These are phyloP conservation scores for Drosophila putrida DNA, from an alignment of 2,888 invertebrate species.

Conservation along the genomic window DNA sequence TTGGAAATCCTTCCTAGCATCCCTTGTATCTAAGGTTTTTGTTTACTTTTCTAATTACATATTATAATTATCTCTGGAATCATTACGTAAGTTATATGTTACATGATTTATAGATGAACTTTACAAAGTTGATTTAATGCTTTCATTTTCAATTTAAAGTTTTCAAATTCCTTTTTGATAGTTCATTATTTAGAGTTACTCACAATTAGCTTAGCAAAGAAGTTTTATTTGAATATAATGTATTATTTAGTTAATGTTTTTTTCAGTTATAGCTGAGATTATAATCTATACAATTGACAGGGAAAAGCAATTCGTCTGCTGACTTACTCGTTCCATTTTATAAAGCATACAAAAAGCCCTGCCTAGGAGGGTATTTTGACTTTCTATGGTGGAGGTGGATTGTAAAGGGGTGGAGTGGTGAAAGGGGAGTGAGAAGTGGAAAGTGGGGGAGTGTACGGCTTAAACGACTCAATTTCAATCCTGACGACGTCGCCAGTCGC, in stretches of 20 bases:
- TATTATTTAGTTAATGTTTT: background rate
- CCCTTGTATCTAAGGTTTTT: too few relatives aligned
- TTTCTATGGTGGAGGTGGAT: constrained; percentile 9
- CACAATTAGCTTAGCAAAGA: background rate
- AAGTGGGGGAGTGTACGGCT: constrained; percentile 13
- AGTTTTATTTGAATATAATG: background rate
- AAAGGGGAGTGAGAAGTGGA: background rate
- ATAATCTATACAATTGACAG: background rate
- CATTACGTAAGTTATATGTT: too few relatives aligned
- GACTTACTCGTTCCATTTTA: background rate
- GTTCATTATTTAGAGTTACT: too few relatives aligned
- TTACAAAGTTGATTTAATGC: too few relatives aligned
- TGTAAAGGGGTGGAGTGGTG: background rate
- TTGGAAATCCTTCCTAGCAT: too few relatives aligned
- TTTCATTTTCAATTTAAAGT: too few relatives aligned
- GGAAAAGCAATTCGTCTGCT: background rate
- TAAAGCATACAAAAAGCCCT: constrained; percentile 11
- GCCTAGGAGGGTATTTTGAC: constrained; percentile 2
- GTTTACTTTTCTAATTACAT: too few relatives aligned
- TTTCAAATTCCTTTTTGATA: too few relatives aligned
- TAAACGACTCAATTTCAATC: constrained; percentile 71
- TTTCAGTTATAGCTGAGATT: background rate
- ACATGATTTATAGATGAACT: too few relatives aligned
- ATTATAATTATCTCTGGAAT: too few relatives aligned
- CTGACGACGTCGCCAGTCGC: constrained; percentile 51